These are phyloP conservation scores for Rhynchonycteris naso DNA, from an alignment of 2,797 vertebrate genomes.

Conservation along the genomic window DNA sequence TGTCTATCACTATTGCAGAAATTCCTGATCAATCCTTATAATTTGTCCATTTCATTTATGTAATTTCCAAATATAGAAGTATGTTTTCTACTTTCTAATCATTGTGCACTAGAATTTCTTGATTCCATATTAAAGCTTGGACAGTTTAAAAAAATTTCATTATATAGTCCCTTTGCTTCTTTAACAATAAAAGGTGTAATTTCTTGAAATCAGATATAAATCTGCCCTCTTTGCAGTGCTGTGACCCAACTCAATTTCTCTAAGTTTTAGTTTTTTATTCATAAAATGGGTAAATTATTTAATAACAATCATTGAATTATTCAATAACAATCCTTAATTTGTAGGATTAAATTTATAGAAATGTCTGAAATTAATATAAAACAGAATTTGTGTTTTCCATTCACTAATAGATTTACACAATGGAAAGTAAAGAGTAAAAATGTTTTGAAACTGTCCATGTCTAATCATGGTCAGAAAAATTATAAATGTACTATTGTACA, in stretches of 20 bases:
- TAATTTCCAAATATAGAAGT: background rate
- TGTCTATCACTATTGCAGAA: background rate
- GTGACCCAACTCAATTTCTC: background rate
- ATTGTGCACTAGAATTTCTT: background rate
- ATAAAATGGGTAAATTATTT: background rate
- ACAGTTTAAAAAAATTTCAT: background rate
- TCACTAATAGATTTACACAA: background rate
- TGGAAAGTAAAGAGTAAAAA: background rate
- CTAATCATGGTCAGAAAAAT: constrained; percentile 12
- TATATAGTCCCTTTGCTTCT: background rate
- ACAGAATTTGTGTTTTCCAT: background rate
- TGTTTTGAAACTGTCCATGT: background rate
- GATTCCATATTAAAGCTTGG: background rate
- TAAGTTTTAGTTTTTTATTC: background rate
- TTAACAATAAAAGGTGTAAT: background rate
- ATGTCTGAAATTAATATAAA: background rate
- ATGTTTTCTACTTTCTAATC: background rate
- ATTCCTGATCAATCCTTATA: background rate
- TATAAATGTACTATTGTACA: background rate
- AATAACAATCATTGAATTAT: background rate
- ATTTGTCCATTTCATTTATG: background rate
- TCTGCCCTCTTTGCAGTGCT: background rate
- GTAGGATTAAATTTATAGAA: background rate
- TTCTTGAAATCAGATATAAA: background rate
- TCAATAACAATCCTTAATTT: background rate